Evolutionary conservation across 92 coral and sea anemone genomes (phyloP).

Genomic region (Meandrina meandrites): DNA sequence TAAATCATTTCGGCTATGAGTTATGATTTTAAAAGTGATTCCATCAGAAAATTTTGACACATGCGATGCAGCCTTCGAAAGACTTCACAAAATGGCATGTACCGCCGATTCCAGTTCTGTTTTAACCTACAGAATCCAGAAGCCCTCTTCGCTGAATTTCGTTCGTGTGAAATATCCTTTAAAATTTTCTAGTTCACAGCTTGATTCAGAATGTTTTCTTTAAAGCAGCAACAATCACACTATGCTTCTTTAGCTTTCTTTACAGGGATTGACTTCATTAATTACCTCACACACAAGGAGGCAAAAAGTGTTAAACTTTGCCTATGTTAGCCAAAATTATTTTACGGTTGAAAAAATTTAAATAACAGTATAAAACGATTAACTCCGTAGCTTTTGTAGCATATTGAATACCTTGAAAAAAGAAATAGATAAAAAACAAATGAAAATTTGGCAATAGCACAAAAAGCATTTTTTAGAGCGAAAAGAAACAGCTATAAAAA

Average conservation of each 20-base stretch:
- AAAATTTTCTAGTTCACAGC: background rate
- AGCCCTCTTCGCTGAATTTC: background rate
- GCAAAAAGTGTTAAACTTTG: background rate
- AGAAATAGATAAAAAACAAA: background rate
- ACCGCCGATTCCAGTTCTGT: background rate
- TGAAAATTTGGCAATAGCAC: background rate
- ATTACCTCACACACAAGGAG: constrained; percentile 20
- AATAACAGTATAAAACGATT: background rate
- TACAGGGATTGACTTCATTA: background rate
- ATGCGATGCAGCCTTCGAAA: background rate
- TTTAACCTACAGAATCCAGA: background rate
- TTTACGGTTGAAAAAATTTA: background rate
- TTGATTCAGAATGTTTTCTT: constrained; percentile 3
- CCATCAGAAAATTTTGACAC: background rate
- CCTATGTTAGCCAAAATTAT: background rate
- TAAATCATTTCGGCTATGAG: background rate
- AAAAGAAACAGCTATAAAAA: background rate
- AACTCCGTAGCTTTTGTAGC: background rate
- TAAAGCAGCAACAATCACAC: constrained; percentile 9
- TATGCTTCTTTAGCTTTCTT: constrained; percentile 4
- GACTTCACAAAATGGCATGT: background rate
- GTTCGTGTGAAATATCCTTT: background rate
- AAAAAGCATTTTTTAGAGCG: background rate
- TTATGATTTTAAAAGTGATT: background rate
- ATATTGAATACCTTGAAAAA: background rate